Evolutionary conservation across 1,140 invertebrate genomes (phyloP), one percentile per base, ranked within the genome.

Genomic region (Delia radicum): DNA sequence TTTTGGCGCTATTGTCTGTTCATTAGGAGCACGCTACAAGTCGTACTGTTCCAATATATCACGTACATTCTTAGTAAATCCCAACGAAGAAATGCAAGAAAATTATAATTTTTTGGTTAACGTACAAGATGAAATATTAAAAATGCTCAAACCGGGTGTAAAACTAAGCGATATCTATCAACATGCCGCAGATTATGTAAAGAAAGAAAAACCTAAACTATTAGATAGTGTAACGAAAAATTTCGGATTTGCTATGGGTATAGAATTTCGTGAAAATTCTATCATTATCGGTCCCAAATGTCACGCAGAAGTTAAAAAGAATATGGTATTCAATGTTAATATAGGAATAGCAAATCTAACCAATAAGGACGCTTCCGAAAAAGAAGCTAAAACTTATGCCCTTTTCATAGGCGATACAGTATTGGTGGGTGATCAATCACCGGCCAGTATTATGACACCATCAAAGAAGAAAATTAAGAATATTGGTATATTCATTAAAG

Each of bases 21-120:
- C 95, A 24, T 87, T 99, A 77, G 98, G 98, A 26, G 93, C 93
- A 15, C 89, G 98, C 72, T 99, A 99, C 87, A 98, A 98, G 86
- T 96, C 94, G 0, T 99, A 99, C 83, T 99, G 98, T 88, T 98
- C 98, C 0, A 99, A 99, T 86, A 95, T 99, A 80, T 95, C 97
- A 13, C 91, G 98, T 74, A 99, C 98, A n/a, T 89, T 99, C 76
- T 87, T 99, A 79, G 96, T 99, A 0, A 98, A 99, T 88, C 98
- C 98, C 7, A 93, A 93, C 2, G 94, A 93, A 84, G 85, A 88
- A 77, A 86, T 92, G 80, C 88, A 97, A 89, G 92, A 93, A 76
- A 95, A 96, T 87, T 99, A 99, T 83, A 96, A 98, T 81, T 96
- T 98, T 85, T 87, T 99, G 62, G 84, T 99, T 1, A 92, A 91